These are phyloP conservation scores for Sclerodermus sp. DNA, from an alignment of 2,888 invertebrate genomes.

Conservation along the genomic window DNA sequence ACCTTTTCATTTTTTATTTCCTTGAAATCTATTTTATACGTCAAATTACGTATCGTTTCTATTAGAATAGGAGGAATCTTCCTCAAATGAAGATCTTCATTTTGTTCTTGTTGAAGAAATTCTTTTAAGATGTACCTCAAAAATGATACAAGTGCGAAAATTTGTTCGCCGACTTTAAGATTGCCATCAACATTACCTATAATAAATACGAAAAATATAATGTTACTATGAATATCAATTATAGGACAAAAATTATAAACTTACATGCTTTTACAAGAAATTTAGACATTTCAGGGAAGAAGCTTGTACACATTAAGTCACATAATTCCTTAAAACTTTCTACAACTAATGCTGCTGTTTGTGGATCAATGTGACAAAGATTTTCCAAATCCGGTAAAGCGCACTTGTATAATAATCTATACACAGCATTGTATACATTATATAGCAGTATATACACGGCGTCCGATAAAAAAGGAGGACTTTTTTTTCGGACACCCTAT, in stretches of 20 bases:
- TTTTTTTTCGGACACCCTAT: too few relatives aligned
- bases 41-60: constrained; percentile 41
- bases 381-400: constrained; percentile 57
- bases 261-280: constrained; percentile 58
- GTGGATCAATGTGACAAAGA: constrained; percentile 63
- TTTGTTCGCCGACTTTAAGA: constrained; percentile 23
- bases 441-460: too few relatives aligned
- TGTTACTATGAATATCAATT: background rate
- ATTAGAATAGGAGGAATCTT: constrained; percentile 40
- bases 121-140: constrained; percentile 32
- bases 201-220: constrained; percentile 8
- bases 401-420: constrained; percentile 48
- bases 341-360: constrained; percentile 61
- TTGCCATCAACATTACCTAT: constrained; percentile 19
- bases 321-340: constrained; percentile 63
- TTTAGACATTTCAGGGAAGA: constrained; percentile 50
- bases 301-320: constrained; percentile 44
- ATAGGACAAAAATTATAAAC: constrained; percentile 20
- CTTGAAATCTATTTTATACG: constrained; percentile 38
- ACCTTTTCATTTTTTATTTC: constrained; percentile 26
- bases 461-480: too few relatives aligned
- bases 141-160: constrained; percentile 23
- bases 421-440: too few relatives aligned
- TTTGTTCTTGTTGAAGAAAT: constrained; percentile 31
- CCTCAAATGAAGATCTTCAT: constrained; percentile 28